Percentiles rank a stretch among this genome's conserved stretches.
Conservation (phyloP, 2,113 vertebrate genomes). For the Trichechus manatus region DNA sequence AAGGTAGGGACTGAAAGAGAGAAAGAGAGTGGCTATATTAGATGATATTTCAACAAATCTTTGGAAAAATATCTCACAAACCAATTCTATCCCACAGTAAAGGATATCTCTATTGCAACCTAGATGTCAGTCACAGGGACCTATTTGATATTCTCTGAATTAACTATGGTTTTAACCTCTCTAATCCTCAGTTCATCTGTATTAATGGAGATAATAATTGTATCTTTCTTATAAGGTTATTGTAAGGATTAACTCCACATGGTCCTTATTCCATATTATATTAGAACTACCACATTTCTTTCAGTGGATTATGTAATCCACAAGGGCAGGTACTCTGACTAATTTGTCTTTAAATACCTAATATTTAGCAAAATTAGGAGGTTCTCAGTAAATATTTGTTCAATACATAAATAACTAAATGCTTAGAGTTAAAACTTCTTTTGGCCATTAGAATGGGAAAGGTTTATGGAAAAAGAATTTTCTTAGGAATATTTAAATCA, state of each 20-base stretch:
- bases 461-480: not conserved
- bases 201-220: not conserved
- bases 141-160: constrained; percentile 6
- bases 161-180: not conserved
- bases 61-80: not conserved
- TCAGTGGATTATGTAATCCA: constrained; percentile 2
- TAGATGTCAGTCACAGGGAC: not conserved
- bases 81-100: not conserved
- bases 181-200: not conserved
- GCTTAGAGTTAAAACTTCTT: constrained; percentile 31
- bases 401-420: constrained; percentile 11
- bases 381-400: constrained; percentile 31
- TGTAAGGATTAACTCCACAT: constrained; percentile 2
- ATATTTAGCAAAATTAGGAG: constrained; percentile 39
- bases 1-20: not conserved
- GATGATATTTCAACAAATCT: not conserved
- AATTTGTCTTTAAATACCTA: constrained; percentile 18
- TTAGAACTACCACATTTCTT: constrained; percentile 12
- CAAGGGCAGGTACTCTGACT: not conserved
- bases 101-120: not conserved
- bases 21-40: not conserved
- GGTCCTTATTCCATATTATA: not conserved
- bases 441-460: not conserved
- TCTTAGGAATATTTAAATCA: not conserved
- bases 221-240: constrained; percentile 32